Percentiles rank a stretch among this genome's conserved stretches.
Conservation (phyloP, 2,113 vertebrate genomes). For the Varanus salvator region DNA sequence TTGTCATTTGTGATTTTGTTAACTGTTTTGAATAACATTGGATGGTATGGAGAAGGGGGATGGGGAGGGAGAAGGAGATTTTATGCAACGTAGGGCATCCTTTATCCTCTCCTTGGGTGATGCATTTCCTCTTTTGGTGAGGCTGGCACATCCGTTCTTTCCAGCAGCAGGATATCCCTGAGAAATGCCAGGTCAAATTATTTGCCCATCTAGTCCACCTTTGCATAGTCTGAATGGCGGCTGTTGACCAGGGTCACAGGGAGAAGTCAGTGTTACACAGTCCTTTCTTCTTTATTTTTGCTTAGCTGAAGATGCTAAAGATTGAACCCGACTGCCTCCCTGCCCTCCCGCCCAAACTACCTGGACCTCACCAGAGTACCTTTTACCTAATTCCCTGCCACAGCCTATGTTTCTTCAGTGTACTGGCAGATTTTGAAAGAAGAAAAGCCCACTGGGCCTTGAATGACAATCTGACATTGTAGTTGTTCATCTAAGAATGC, state of each 20-base stretch:
- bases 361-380: neutral
- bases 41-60: neutral
- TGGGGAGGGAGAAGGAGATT: neutral
- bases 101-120: neutral
- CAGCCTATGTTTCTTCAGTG: neutral
- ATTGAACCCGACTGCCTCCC: neutral
- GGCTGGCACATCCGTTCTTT: neutral
- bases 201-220: too few relatives aligned
- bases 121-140: neutral
- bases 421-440: constrained; percentile 8
- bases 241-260: too few relatives aligned
- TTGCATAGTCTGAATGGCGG: too few relatives aligned
- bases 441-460: neutral
- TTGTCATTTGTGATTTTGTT: too few relatives aligned
- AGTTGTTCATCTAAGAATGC: neutral
- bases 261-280: too few relatives aligned
- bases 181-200: neutral
- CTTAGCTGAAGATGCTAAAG: neutral
- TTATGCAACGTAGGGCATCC: neutral
- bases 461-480: neutral
- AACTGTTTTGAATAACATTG: too few relatives aligned
- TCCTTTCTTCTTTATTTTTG: too few relatives aligned
- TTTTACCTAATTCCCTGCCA: neutral
- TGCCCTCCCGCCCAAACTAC: neutral
- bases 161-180: neutral